These are phyloP conservation scores for Melipona bicolor DNA, from an alignment of 2,888 invertebrate genomes.

Conservation along the genomic window DNA sequence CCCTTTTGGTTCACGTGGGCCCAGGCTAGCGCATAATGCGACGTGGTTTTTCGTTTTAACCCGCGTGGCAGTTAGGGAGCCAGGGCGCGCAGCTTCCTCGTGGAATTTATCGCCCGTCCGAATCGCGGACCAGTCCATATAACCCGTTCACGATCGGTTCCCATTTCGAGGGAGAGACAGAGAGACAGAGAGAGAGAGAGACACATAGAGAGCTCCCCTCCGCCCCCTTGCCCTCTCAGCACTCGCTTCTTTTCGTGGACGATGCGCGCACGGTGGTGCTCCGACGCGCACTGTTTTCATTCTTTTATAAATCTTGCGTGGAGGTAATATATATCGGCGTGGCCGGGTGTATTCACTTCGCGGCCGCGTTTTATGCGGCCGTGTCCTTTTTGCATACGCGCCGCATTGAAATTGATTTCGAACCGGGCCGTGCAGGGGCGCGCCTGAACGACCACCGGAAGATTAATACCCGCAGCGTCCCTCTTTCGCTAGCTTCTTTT, in stretches of 20 bases:
- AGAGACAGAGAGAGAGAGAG: neutral
- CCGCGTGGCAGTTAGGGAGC: slow-evolving; percentile 16
- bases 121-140: slow-evolving; percentile 68
- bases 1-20: slow-evolving; percentile 21
- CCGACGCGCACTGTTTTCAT: slow-evolving; percentile 61
- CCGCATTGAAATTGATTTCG: slow-evolving; percentile 67
- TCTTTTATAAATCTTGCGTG: slow-evolving; percentile 68
- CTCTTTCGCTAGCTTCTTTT: slow-evolving; percentile 14
- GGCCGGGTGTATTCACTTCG: slow-evolving; percentile 54
- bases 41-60: slow-evolving; percentile 62
- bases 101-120: slow-evolving; percentile 68
- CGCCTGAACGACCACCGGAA: slow-evolving; percentile 41
- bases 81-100: slow-evolving; percentile 32
- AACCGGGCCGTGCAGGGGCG: slow-evolving; percentile 19
- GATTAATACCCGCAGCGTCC: slow-evolving; percentile 46
- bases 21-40: slow-evolving; percentile 53
- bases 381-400: slow-evolving; percentile 55
- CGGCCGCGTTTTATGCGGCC: slow-evolving; percentile 49
- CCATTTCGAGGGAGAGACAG: slow-evolving; percentile 43
- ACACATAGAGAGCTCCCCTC: no score
- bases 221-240: no score
- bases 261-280: neutral
- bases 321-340: slow-evolving; percentile 61
- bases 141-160: slow-evolving; percentile 65
- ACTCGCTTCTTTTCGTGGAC: neutral